A percentile compares a stretch with the other conserved stretches of the same genome.
phyloP scores from a whole-genome alignment of 2,113 vertebrate species.

The Equus quagga region DNA sequence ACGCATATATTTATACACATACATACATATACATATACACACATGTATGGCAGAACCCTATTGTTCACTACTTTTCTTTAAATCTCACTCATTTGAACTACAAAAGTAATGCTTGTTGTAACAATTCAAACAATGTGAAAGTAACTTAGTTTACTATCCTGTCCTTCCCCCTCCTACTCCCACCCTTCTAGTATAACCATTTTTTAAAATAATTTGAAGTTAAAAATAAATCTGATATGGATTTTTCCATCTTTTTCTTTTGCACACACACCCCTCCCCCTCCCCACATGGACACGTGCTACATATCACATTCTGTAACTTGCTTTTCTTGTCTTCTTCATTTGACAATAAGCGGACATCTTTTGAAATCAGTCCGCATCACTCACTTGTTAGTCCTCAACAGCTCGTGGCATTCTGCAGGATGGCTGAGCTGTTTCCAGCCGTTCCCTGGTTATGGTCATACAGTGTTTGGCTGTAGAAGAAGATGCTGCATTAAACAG shows the following conservation, averaged over 20 bases:
- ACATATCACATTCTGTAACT: neutral
- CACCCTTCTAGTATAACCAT: neutral
- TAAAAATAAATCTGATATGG: neutral
- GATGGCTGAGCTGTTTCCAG: neutral
- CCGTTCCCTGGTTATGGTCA: neutral
- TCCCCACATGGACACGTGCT: too few relatives aligned
- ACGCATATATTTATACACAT: accelerated
- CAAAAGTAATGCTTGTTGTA: neutral
- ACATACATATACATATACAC: accelerated
- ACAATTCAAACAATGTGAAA: slow-evolving; percentile 23
- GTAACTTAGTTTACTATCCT: slow-evolving; percentile 12
- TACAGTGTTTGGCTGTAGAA: neutral
- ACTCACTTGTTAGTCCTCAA: neutral
- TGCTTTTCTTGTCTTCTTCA: neutral
- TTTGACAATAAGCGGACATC: neutral
- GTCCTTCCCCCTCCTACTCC: neutral
- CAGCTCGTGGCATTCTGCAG: neutral
- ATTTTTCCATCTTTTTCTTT: neutral
- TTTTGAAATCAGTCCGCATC: neutral
- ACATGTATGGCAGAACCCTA: neutral
- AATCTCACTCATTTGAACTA: slow-evolving; percentile 6
- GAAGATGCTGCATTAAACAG: neutral
- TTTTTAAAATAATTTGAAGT: slow-evolving; percentile 34
- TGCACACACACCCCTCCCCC: neutral
- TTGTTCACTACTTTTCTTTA: neutral